These are phyloP conservation scores for Conger conger DNA, from an alignment of 2,113 vertebrate species.

Conservation along the genomic window DNA sequence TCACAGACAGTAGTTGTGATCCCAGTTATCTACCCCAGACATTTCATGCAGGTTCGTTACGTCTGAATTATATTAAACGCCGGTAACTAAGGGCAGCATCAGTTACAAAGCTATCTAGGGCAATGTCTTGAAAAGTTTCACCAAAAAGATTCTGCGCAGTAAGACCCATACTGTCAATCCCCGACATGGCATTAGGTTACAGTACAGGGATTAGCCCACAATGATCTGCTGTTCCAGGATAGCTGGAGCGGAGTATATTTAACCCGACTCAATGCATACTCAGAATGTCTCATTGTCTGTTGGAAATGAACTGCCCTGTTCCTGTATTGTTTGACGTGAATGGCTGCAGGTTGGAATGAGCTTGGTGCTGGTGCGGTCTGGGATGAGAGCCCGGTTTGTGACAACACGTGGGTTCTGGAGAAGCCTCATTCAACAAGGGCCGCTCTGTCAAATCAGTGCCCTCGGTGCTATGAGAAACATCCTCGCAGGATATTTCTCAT, in stretches of 20 bases:
- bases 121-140: constrained; percentile 40
- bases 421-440: neutral
- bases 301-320: constrained; percentile 26
- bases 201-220: constrained; percentile 55
- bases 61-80: neutral
- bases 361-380: neutral
- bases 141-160: constrained; percentile 19
- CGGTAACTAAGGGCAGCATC: neutral
- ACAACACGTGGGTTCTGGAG: neutral
- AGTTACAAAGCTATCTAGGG: constrained; percentile 29
- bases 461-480: too few relatives aligned
- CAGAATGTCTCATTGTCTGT: constrained; percentile 44
- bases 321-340: constrained; percentile 1
- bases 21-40: neutral
- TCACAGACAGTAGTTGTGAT: neutral
- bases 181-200: constrained; percentile 48
- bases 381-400: neutral
- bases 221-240: constrained; percentile 49
- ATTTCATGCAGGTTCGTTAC: neutral
- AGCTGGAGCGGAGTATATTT: constrained; percentile 50
- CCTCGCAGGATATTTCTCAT: too few relatives aligned
- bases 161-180: constrained; percentile 47
- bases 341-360: neutral
- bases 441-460: neutral
- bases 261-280: constrained; percentile 40